Evolutionary conservation across 2,888 invertebrate genomes (phyloP).

Genomic region (Catocala fraxini): DNA sequence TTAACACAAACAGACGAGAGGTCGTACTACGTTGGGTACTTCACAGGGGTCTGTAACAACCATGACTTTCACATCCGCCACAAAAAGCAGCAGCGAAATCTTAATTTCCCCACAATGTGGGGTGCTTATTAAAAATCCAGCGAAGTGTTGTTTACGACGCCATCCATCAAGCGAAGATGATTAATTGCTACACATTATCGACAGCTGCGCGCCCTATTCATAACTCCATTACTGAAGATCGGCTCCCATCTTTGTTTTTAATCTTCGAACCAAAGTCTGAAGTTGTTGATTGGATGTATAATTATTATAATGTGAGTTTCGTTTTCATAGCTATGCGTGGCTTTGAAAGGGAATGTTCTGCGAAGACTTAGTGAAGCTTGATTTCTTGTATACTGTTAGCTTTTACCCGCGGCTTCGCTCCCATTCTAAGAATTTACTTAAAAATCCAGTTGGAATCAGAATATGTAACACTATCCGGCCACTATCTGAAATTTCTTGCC

Average conservation of each 20-base stretch:
- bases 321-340: too few species aligned
- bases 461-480: too few species aligned
- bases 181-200: slow-evolving; percentile 74
- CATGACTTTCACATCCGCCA: background rate
- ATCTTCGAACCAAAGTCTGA: slow-evolving; percentile 39
- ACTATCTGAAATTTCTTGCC: too few species aligned
- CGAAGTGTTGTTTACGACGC: slow-evolving; percentile 59
- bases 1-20: too few species aligned
- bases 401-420: too few species aligned
- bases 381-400: too few species aligned
- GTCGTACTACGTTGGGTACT: background rate
- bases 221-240: slow-evolving; percentile 59
- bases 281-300: slow-evolving; percentile 37
- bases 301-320: background rate
- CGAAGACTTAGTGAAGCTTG: too few species aligned
- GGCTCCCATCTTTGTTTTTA: slow-evolving; percentile 45
- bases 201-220: slow-evolving; percentile 59
- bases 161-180: slow-evolving; percentile 67
- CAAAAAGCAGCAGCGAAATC: slow-evolving; percentile 30
- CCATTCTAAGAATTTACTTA: too few species aligned
- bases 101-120: slow-evolving; percentile 42
- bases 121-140: slow-evolving; percentile 54
- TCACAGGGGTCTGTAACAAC: background rate
- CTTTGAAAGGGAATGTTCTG: too few species aligned
- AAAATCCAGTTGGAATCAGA: too few species aligned